Evolutionary conservation across 2,113 vertebrate species (phyloP).

Genomic region (Pongo abelii): DNA sequence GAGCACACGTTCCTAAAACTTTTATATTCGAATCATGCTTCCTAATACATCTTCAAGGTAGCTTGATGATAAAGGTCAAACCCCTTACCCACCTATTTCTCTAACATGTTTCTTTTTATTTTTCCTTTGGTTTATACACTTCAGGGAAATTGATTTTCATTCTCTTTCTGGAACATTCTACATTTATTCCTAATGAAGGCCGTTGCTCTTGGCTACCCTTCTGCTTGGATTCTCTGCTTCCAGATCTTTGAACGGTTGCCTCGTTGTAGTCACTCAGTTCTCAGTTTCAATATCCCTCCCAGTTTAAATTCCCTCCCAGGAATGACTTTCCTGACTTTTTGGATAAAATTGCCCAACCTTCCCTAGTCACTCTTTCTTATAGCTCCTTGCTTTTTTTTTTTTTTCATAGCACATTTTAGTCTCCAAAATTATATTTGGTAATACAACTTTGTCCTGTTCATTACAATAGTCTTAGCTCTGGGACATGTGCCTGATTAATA

Average conservation of each 20-base stretch:
- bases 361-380: neutral
- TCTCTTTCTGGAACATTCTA: constrained; percentile 7
- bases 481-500: neutral
- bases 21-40: neutral
- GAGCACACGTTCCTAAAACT: neutral
- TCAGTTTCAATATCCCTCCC: neutral
- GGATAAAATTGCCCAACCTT: neutral
- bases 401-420: neutral
- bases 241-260: neutral
- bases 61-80: neutral
- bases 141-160: neutral
- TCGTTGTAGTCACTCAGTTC: neutral
- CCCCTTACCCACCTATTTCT: neutral
- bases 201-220: neutral
- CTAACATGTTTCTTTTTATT: neutral
- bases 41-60: neutral
- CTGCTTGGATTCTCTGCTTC: neutral
- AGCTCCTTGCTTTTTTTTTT: neutral
- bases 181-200: neutral
- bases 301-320: too few relatives aligned
- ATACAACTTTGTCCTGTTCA: neutral
- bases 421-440: neutral
- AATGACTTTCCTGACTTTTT: neutral
- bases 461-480: constrained; percentile 10
- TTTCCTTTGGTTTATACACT: neutral